These are phyloP conservation scores for Eurosta solidaginis DNA, from an alignment of 1,140 invertebrate genomes.

Conservation along the genomic window DNA sequence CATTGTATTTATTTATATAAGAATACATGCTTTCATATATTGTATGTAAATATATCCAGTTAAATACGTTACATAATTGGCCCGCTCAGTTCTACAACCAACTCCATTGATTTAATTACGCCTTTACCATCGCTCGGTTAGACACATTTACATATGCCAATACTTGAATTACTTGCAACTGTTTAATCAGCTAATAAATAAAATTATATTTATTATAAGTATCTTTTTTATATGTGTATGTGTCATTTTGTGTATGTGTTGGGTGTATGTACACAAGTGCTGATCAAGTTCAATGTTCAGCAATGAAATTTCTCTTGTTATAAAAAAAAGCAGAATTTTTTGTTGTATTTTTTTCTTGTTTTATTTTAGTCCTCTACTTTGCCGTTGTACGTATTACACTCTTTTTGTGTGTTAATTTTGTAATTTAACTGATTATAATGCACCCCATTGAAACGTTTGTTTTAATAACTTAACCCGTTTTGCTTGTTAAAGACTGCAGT, in stretches of 20 bases:
- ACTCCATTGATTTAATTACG: neutral
- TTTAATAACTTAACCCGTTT: no score
- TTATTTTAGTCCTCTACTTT: neutral
- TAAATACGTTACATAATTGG: neutral
- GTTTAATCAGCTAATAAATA: neutral
- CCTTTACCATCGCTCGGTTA: neutral
- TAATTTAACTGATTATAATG: slow-evolving; percentile 13
- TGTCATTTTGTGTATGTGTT: neutral
- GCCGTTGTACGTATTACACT: neutral
- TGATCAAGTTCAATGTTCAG: slow-evolving; percentile 7
- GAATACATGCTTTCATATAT: neutral
- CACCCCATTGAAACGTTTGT: neutral
- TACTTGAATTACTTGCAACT: neutral
- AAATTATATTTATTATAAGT: neutral
- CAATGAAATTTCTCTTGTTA: neutral
- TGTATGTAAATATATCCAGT: neutral
- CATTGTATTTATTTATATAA: neutral
- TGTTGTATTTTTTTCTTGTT: neutral
- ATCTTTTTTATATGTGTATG: neutral
- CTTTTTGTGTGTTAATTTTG: neutral
- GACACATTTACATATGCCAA: no score
- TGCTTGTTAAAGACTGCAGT: neutral
- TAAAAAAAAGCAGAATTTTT: neutral
- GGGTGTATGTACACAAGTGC: neutral
- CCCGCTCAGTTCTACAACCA: neutral